Base-by-base conservation (phyloP, 2,888 invertebrate genomes). In the Parnassius mnemosyne region DNA sequence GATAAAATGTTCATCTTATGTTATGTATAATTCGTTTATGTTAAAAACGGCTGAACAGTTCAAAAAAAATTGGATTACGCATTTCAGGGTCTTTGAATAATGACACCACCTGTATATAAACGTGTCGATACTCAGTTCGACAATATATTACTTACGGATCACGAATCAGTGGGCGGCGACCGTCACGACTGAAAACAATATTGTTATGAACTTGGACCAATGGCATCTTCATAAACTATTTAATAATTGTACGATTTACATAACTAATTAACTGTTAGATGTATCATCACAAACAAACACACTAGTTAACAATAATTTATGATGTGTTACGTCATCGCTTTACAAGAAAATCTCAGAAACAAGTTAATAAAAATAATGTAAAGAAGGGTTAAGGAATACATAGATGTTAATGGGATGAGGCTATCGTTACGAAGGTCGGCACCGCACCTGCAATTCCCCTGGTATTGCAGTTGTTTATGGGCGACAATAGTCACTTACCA, bases 141-240 rank as follows among this genome's bases (percentile, higher is more conserved):
- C 65, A 61, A 67, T 67, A 68, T 68, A 70, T 68, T 68, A 68
- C 64, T 64, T 65, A 66, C 58, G 66, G 68, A 73, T 70, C 72
- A 73, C 72, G 70, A 70, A 60, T 66, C 60, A 56, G 67, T 68
- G 56, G 68, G 68, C 65, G 63, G 63, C 60, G 54, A 44, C 56
- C 60, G 63, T 69, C 67, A 71, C 68, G 68, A 63, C 59, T 57
- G 63, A 65, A 67, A 69, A 68, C 67, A 68, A 69, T 69, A 70
- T 69, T 71, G 67, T 70, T 69, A 65, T 68, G 66, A 68, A 66
- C 67, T 65, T 60, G 61, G 58, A 64, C 63, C 64, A 60, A 63
- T 60, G 63, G 63, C 59, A 63, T 59, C 63, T 52, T 59, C 63
- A 59, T 63, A 51, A 59, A 56, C 56, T 65, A 55, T 57, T 53